A percentile compares a stretch with the other conserved stretches of the same genome.
Evolutionary conservation across 37 sponge, comb jelly and placozoan genomes (phyloP).

Genomic region (Oopsacas minuta): DNA sequence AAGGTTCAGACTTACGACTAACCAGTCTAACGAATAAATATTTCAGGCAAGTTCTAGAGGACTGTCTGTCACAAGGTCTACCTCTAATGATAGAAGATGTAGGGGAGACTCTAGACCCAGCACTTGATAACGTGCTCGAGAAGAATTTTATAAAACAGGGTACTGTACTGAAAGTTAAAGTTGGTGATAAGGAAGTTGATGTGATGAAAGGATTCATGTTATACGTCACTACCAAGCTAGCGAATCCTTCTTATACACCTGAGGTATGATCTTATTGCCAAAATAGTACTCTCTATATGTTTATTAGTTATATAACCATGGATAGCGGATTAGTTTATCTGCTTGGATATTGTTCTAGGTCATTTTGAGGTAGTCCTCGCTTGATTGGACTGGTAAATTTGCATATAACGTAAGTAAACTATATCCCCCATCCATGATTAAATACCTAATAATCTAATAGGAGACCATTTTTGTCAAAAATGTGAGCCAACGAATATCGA

Average conservation of each 20-base stretch:
- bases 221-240: slow-evolving; percentile 94
- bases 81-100: slow-evolving; percentile 89
- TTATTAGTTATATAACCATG: no score
- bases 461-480: no score
- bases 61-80: slow-evolving; percentile 80
- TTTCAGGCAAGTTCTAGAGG: slow-evolving; percentile 90
- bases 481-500: no score
- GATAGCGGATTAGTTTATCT: no score
- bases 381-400: no score
- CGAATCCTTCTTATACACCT: slow-evolving; percentile 95
- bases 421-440: no score
- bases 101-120: slow-evolving; percentile 95
- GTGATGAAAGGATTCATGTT: slow-evolving; percentile 84
- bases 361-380: no score
- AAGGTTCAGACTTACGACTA: slow-evolving; percentile 50
- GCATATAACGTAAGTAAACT: no score
- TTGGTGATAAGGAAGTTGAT: slow-evolving; percentile 98
- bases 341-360: no score
- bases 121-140: slow-evolving; percentile 94
- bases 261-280: slow-evolving; percentile 36
- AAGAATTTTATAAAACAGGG: slow-evolving; percentile 99
- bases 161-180: slow-evolving; percentile 67
- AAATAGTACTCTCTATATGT: no score
- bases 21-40: slow-evolving; percentile 93
- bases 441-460: no score